A percentile compares a stretch with the other conserved stretches of the same genome.
phyloP scores from a whole-genome alignment of 2,888 invertebrate genomes.

The Andrena haemorrhoa region DNA sequence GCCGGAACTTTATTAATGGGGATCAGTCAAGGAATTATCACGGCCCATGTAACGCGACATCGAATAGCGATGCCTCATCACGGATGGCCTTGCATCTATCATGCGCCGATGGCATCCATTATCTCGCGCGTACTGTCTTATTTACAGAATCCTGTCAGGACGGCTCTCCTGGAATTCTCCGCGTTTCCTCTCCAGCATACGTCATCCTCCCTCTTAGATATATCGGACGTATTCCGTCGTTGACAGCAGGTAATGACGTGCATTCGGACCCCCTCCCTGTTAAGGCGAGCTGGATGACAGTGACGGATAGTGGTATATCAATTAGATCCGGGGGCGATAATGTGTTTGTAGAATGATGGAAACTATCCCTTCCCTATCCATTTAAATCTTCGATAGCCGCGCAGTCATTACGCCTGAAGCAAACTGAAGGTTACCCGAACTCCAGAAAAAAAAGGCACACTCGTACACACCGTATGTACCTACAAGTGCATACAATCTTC shows the following conservation, averaged over 20 bases:
- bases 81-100: slow-evolving; percentile 29
- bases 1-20: neutral
- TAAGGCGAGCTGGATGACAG: slow-evolving; percentile 30
- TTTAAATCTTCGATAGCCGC: too few relatives aligned
- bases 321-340: slow-evolving; percentile 25
- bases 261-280: slow-evolving; percentile 32
- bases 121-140: slow-evolving; percentile 58
- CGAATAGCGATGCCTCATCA: slow-evolving; percentile 11
- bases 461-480: too few relatives aligned
- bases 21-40: slow-evolving; percentile 31
- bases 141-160: slow-evolving; percentile 63
- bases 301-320: slow-evolving; percentile 50
- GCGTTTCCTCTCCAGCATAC: slow-evolving; percentile 32
- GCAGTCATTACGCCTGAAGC: too few relatives aligned
- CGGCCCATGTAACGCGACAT: slow-evolving; percentile 2
- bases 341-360: neutral
- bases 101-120: slow-evolving; percentile 42
- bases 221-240: slow-evolving; percentile 46
- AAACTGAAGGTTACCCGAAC: too few relatives aligned
- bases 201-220: slow-evolving; percentile 58
- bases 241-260: slow-evolving; percentile 59
- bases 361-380: neutral
- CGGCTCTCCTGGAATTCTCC: slow-evolving; percentile 48
- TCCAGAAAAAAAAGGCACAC: too few relatives aligned
- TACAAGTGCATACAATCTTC: too few relatives aligned